A percentile compares a stretch with the other conserved stretches of the same genome.
These are phyloP conservation scores for Brachyhypopomus occidentalis DNA, from an alignment of 2,113 vertebrate genomes.

Conservation along the genomic window DNA sequence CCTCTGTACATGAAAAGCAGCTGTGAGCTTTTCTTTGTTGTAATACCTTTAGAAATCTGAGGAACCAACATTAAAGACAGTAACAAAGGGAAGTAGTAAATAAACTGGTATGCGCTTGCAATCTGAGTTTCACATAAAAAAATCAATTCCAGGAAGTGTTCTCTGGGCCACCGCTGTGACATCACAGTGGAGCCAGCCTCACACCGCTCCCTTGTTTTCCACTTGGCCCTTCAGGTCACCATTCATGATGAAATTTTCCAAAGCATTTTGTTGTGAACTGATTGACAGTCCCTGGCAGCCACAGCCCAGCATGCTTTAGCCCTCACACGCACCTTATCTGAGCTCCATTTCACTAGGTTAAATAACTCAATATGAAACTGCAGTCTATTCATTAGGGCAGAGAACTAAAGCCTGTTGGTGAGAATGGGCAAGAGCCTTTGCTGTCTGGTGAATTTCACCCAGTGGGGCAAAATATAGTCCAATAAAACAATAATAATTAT, in stretches of 20 bases:
- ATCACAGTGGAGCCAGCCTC: too few species aligned
- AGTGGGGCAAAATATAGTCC: neutral
- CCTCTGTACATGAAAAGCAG: neutral
- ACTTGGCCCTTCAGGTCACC: neutral
- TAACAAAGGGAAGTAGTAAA: too few species aligned
- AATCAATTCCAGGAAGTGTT: neutral
- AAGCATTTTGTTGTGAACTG: neutral
- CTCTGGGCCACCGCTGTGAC: neutral
- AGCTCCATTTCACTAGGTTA: neutral
- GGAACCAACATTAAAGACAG: neutral
- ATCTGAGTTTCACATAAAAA: neutral
- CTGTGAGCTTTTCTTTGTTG: neutral
- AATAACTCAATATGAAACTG: neutral
- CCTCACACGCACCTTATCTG: neutral
- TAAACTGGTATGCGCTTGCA: neutral
- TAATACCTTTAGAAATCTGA: neutral
- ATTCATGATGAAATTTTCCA: constrained; percentile 1
- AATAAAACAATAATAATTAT: too few species aligned
- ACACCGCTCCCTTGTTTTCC: neutral
- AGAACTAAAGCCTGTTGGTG: neutral
- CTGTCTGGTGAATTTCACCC: neutral
- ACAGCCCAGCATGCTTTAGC: neutral
- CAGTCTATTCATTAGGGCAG: neutral
- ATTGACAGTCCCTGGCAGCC: neutral
- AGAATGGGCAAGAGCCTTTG: neutral